A percentile compares a stretch with the other conserved stretches of the same genome.
These are phyloP conservation scores for Muschampia plurimacula DNA, from an alignment of 2,888 invertebrate species.

Conservation along the genomic window DNA sequence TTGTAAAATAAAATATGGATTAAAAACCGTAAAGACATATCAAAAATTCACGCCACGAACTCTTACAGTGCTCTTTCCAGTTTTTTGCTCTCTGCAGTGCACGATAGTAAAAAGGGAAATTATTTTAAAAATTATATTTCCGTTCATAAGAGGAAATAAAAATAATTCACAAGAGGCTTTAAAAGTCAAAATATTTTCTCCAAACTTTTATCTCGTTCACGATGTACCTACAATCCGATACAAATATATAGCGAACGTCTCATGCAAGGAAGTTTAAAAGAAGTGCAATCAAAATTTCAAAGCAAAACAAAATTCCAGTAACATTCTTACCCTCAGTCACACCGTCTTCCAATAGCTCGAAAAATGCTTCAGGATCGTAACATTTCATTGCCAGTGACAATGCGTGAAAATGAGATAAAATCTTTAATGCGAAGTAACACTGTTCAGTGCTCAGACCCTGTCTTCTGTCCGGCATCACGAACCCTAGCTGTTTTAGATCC, in stretches of 20 bases:
- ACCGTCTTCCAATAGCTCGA: constrained; percentile 78
- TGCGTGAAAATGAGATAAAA: constrained; percentile 88
- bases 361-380: constrained; percentile 84
- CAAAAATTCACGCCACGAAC: no score
- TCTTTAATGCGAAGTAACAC: constrained; percentile 84
- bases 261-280: no score
- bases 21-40: no score
- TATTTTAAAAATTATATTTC: no score
- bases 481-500: constrained; percentile 86
- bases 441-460: constrained; percentile 87
- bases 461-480: constrained; percentile 87
- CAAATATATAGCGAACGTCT: no score
- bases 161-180: background rate
- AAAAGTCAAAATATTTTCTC: background rate
- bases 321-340: constrained; percentile 73
- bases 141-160: background rate
- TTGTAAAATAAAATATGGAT: background rate
- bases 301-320: background rate
- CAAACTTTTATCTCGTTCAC: no score
- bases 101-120: no score
- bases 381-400: constrained; percentile 87
- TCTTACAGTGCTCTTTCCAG: no score
- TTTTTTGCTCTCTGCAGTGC: no score
- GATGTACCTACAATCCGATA: no score
- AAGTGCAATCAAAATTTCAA: no score